phyloP scores from a whole-genome alignment of 2,797 vertebrate species.

The Alfaro cultratus region DNA sequence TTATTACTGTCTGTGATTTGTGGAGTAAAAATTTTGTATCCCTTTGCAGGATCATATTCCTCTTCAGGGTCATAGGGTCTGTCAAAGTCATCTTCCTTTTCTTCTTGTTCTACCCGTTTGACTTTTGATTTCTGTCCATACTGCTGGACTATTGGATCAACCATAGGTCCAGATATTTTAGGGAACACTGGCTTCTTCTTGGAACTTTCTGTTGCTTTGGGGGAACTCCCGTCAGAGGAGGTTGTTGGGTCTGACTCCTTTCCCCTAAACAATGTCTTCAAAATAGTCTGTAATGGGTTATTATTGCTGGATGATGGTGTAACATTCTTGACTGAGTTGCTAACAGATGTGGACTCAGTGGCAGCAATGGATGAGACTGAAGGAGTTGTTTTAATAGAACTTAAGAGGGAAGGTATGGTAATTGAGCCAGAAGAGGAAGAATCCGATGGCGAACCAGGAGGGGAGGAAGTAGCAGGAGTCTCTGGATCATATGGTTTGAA shows the following conservation, averaged over 20 bases:
- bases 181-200: constrained; percentile 46
- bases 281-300: constrained; percentile 89
- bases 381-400: constrained; percentile 43
- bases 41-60: constrained; percentile 88
- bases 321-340: constrained; percentile 69
- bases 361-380: constrained; percentile 41
- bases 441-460: constrained; percentile 81
- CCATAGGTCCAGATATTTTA: constrained; percentile 71
- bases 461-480: constrained; percentile 72
- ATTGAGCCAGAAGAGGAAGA: constrained; percentile 77
- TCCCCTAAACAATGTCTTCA: constrained; percentile 89
- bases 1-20: constrained; percentile 56
- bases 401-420: constrained; percentile 69
- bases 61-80: constrained; percentile 96
- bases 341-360: constrained; percentile 46
- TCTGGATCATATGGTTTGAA: constrained; percentile 83
- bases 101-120: constrained; percentile 61
- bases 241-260: constrained; percentile 77
- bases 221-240: constrained; percentile 60
- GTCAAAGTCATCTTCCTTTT: constrained; percentile 87
- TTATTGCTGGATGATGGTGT: constrained; percentile 48
- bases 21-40: constrained; percentile 64
- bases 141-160: constrained; percentile 94
- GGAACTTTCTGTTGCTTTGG: constrained; percentile 46
- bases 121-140: constrained; percentile 90